A percentile compares a stretch with the other conserved stretches of the same genome.
Evolutionary conservation across 2,797 vertebrate species (phyloP).

Genomic region (Helarctos malayanus): DNA sequence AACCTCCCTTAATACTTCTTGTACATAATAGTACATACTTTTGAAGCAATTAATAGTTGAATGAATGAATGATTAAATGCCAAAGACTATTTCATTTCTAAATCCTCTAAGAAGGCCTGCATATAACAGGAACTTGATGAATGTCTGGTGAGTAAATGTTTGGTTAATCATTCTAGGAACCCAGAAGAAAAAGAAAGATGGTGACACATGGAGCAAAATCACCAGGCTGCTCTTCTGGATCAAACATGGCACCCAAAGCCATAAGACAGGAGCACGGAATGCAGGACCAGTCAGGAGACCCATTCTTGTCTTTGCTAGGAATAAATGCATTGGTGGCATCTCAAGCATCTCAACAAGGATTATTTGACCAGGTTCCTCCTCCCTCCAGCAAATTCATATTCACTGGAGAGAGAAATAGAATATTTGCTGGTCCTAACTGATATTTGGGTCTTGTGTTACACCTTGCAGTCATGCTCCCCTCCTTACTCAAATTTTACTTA

Average conservation of each 20-base stretch:
- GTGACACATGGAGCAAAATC: not conserved
- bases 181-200: not conserved
- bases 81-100: conserved; percentile 12
- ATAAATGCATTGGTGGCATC: not conserved
- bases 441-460: not conserved
- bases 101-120: not conserved
- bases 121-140: not conserved
- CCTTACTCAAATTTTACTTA: not conserved
- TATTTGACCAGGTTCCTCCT: not conserved
- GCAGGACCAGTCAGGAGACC: not conserved
- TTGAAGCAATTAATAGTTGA: not conserved
- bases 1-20: not conserved
- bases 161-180: not conserved
- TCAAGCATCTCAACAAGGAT: not conserved
- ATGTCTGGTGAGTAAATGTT: not conserved
- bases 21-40: not conserved
- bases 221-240: not conserved
- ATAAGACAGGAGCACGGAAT: not conserved
- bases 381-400: not conserved
- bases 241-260: not conserved
- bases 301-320: not conserved
- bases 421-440: not conserved
- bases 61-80: not conserved
- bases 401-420: not conserved
- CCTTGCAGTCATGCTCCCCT: not conserved